A percentile compares a stretch with the other conserved stretches of the same genome.
Evolutionary conservation across 2,113 vertebrate species (phyloP).

Genomic region (Gambusia holbrooki): DNA sequence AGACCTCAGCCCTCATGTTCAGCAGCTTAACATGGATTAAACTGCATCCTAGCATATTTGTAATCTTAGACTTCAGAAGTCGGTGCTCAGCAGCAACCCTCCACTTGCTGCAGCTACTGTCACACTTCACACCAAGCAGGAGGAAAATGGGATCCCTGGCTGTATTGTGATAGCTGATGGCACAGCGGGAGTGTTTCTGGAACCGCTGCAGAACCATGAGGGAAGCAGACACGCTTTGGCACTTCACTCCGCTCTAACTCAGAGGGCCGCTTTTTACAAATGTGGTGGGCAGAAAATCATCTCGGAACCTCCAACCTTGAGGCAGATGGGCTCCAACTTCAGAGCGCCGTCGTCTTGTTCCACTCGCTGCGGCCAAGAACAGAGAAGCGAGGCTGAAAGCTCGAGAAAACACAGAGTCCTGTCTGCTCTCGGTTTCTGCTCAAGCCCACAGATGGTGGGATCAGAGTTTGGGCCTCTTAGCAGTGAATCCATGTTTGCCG

Average conservation of each 20-base stretch:
- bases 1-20: neutral
- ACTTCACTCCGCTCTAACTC: neutral
- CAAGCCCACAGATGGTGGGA: constrained; percentile 11
- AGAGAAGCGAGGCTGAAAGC: constrained; percentile 8
- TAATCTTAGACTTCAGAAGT: neutral
- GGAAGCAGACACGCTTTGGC: neutral
- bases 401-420: neutral
- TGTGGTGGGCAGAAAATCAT: neutral
- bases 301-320: constrained; percentile 11
- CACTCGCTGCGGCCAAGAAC: constrained; percentile 15
- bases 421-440: constrained; percentile 1
- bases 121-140: neutral
- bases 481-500: neutral
- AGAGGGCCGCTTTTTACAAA: neutral
- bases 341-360: constrained; percentile 17
- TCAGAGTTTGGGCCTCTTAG: neutral
- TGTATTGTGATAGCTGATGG: neutral
- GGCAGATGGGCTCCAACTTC: constrained; percentile 11
- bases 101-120: neutral
- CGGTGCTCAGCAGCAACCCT: neutral
- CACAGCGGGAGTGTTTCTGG: neutral
- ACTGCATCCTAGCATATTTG: neutral
- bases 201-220: neutral
- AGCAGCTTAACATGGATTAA: neutral
- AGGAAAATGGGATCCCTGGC: neutral